phyloP scores from a whole-genome alignment of 2,113 vertebrate genomes.

The Varanus komodoensis region DNA sequence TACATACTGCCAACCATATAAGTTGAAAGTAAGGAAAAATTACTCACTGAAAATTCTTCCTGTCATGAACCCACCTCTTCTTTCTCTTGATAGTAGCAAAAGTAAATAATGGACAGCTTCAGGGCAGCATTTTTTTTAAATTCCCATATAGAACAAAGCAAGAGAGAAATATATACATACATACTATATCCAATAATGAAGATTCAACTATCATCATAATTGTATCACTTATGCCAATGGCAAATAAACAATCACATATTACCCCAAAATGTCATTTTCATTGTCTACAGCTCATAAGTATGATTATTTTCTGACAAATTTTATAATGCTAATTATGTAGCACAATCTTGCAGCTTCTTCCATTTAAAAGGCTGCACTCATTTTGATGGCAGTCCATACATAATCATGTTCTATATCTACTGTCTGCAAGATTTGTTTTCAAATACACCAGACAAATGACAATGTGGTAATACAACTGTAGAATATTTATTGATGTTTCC shows the following conservation, averaged over 20 bases:
- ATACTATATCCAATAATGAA: background rate
- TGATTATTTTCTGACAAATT: background rate
- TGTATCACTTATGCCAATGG: background rate
- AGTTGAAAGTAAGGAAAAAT: slow-evolving; percentile 53
- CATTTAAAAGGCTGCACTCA: background rate
- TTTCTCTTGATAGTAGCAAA: slow-evolving; percentile 43
- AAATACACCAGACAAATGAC: background rate
- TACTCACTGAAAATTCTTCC: slow-evolving; percentile 48
- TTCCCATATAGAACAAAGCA: background rate
- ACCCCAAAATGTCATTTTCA: background rate
- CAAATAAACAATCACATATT: background rate
- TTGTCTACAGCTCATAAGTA: background rate
- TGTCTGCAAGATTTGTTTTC: background rate
- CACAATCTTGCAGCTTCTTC: background rate
- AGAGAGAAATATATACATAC: background rate
- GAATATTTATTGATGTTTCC: background rate
- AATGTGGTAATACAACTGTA: background rate
- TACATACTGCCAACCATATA: slow-evolving; percentile 32
- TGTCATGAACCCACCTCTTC: slow-evolving; percentile 42
- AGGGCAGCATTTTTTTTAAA: slow-evolving; percentile 54
- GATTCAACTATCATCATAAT: background rate
- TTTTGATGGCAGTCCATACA: background rate
- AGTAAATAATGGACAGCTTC: slow-evolving; percentile 60
- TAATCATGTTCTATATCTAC: background rate
- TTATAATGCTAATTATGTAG: background rate